These are phyloP conservation scores for Diabrotica virgifera DNA, from an alignment of 1,140 invertebrate species.

Conservation along the genomic window DNA sequence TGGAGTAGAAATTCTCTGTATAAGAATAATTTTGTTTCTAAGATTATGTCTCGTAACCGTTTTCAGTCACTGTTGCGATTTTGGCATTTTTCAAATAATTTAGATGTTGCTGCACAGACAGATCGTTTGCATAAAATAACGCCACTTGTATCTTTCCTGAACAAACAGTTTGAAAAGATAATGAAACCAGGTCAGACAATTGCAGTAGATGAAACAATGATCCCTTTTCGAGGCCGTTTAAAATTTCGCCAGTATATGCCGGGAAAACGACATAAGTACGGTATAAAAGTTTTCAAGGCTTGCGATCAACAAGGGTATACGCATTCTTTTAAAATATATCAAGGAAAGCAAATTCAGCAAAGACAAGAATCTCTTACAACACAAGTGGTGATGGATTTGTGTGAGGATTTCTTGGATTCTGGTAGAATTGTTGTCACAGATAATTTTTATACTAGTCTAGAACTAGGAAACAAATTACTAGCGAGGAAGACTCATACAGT, in stretches of 20 bases:
- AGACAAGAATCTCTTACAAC: slow-evolving; percentile 14
- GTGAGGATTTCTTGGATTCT: slow-evolving; percentile 21
- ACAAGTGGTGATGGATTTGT: slow-evolving; percentile 22
- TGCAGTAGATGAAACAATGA: slow-evolving; percentile 41
- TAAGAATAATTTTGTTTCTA: slow-evolving; percentile 12
- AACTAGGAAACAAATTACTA: slow-evolving; percentile 46
- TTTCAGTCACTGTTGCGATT: slow-evolving; percentile 19
- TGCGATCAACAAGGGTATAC: slow-evolving; percentile 39
- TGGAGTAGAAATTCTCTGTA: slow-evolving; percentile 14
- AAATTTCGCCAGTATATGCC: slow-evolving; percentile 41
- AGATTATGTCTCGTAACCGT: slow-evolving; percentile 22
- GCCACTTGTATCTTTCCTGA: slow-evolving; percentile 8
- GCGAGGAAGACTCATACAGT: slow-evolving; percentile 39
- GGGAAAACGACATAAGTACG: slow-evolving; percentile 40
- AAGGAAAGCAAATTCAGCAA: slow-evolving; percentile 30
- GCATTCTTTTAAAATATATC: slow-evolving; percentile 40
- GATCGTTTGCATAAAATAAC: slow-evolving; percentile 17
- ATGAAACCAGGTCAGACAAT: slow-evolving; percentile 32
- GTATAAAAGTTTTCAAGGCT: slow-evolving; percentile 42
- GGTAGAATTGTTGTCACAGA: slow-evolving; percentile 30
- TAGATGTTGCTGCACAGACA: background rate
- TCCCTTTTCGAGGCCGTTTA: slow-evolving; percentile 40
- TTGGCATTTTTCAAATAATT: slow-evolving; percentile 18
- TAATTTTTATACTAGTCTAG: slow-evolving; percentile 48
- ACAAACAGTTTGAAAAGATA: slow-evolving; percentile 27